Base-by-base conservation (phyloP, 1,140 invertebrate species). In the Spodoptera litura region DNA sequence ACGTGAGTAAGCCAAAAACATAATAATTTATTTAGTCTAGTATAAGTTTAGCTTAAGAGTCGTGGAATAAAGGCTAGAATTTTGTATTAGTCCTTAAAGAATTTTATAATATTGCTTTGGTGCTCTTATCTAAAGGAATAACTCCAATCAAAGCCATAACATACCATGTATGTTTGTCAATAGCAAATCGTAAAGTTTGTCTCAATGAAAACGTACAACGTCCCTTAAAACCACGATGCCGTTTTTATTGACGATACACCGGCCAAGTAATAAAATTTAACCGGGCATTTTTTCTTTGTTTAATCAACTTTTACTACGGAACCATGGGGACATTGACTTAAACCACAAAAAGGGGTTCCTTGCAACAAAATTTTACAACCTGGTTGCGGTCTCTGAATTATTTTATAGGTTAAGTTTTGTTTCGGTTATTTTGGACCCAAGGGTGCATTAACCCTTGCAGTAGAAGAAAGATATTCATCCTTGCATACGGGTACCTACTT, bases 331-430 rank as follows among this genome's bases (percentile, higher is more conserved):
- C 62, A 66, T 66, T 66, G 62, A 38, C 62, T 49, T 66, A 44
- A 66, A 66, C 62, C 62, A 66, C 38, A 20, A 66, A 20, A 66
- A 66, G 62, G 62, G 62, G 62, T 66, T 66, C 20, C 61, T 49
- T 66, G 62, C 38, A 66, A 66, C 62, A 66, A 66, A 66, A 66
- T 66, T 66, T 66, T 66, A 66, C 62, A 66, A 66, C 62, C 62
- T 66, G 62, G 15, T 66, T 66, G 62, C 62, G 62, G 62, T 64
- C 35, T 25, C 62, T 66, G 62, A 66, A 66, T 66, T 66, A 66
- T 66, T 66, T 66, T 66, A 66, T 66, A 25, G 62, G n/a, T 25
- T 15, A 49, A 66, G 38, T 66, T 66, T 66, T 66, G 62, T 66
- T 51, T n/a, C 51, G 62, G 15, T 49, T 15, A 66, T 66, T 66